Evolutionary conservation across 1,140 invertebrate genomes (phyloP), one percentile per base, ranked within the genome.

Genomic region (Zaprionus capensis): DNA sequence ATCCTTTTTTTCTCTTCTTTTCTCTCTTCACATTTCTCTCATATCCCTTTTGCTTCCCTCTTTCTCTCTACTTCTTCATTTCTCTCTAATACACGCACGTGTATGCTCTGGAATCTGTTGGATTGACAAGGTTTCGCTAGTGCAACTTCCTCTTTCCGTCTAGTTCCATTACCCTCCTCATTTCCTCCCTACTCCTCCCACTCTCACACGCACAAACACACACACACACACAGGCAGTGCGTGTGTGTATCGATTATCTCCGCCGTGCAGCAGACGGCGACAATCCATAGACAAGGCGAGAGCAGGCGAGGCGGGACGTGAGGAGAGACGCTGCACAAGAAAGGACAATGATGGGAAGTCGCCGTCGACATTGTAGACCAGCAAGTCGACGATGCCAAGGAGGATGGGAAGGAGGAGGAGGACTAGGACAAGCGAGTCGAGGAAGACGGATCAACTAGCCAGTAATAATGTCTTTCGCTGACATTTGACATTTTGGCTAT

Each of bases 381-480:
- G n/a, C 41, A 11, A 34, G 31, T 34, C 31, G 41, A 46, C 41
- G n/a, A 46, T 17, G 41, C 2, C 6, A 7, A 17, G 41, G 41
- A 46, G 7, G 41, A 9, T n/a, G 2, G 9, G 15, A 1, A 46
- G 41, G n/a, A 20, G 7, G 41, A 9, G 41, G 0, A 46, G 12
- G 36, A 38, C 12, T 38, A 15, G 36, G 36, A 15, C 36, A 38
- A 38, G n/a, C 41, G 41, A 17, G n/a, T 46, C 41, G 55, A 51
- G 34, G 65, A 63, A 71, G 72, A 79, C 84, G 84, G 84, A 88
- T 88, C 84, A 88, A 88, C 84, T 88, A 88, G 84, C 84, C 84
- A 88, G 85, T 90, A 88, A 88, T 90, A 88, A 90, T 88, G 85
- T 88, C 85, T 90, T 88, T 90, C 85, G 85, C 85, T 90, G 85